Conservation (phyloP, 2,888 invertebrate species). For the Bombyx huttoni region DNA sequence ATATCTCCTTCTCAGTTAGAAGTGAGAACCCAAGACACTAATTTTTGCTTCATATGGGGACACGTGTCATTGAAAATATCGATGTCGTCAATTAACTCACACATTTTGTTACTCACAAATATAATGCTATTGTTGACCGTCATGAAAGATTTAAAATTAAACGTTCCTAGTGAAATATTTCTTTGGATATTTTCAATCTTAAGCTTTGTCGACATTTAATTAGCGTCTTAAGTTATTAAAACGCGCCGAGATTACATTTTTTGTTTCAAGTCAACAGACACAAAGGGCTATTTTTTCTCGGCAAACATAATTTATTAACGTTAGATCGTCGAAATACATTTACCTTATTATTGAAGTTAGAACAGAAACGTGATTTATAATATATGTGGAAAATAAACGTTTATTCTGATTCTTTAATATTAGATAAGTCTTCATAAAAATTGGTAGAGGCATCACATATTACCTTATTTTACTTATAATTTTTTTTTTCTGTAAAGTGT, state of each 20-base stretch:
- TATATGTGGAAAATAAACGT: too few species aligned
- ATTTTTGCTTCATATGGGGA: too few species aligned
- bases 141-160: too few species aligned
- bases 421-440: background rate
- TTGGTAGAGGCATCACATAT: background rate
- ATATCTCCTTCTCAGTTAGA: too few species aligned
- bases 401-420: background rate
- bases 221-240: background rate
- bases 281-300: background rate
- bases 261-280: background rate
- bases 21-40: too few species aligned
- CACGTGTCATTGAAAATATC: too few species aligned
- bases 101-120: too few species aligned
- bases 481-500: background rate
- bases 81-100: too few species aligned
- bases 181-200: background rate
- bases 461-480: background rate
- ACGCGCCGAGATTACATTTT: background rate
- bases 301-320: background rate
- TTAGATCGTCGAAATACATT: background rate
- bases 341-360: too few species aligned
- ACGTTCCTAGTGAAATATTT: background rate
- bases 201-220: background rate
- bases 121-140: too few species aligned
- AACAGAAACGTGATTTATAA: too few species aligned